These are phyloP conservation scores for Mamestra configurata DNA, from an alignment of 1,140 invertebrate species.

Conservation along the genomic window DNA sequence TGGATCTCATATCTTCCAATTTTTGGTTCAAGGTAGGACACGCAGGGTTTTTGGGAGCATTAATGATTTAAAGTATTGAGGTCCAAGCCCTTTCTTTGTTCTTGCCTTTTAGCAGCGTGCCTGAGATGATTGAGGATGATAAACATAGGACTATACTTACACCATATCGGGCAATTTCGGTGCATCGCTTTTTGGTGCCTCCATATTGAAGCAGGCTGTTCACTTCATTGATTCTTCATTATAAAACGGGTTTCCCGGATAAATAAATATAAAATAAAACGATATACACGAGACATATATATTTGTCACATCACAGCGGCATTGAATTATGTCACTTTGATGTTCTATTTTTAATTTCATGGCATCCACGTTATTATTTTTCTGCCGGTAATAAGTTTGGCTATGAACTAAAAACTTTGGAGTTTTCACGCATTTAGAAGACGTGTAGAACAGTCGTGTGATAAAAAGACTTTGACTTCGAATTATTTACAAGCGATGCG, in stretches of 20 bases:
- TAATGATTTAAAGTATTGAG: too few relatives aligned
- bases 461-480: neutral
- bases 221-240: slow-evolving; percentile 47
- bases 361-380: slow-evolving; percentile 12
- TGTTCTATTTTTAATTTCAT: slow-evolving; percentile 41
- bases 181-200: slow-evolving; percentile 64
- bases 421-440: neutral
- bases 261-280: slow-evolving; percentile 25
- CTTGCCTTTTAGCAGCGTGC: too few relatives aligned
- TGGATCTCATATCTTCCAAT: too few relatives aligned
- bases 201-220: slow-evolving; percentile 63
- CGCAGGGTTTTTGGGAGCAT: too few relatives aligned
- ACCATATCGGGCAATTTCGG: slow-evolving; percentile 74
- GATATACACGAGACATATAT: slow-evolving; percentile 9
- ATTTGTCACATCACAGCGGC: slow-evolving; percentile 21
- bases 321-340: neutral
- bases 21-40: too few relatives aligned
- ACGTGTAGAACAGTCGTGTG: neutral
- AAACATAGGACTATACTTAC: slow-evolving; percentile 63
- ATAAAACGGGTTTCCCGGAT: slow-evolving; percentile 50
- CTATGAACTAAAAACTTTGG: neutral
- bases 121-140: too few relatives aligned
- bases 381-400: neutral
- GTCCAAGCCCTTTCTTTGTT: too few relatives aligned
- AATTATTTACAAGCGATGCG: too few relatives aligned